These are phyloP conservation scores for Synergus gifuensis DNA, from an alignment of 2,888 invertebrate genomes.

Conservation along the genomic window DNA sequence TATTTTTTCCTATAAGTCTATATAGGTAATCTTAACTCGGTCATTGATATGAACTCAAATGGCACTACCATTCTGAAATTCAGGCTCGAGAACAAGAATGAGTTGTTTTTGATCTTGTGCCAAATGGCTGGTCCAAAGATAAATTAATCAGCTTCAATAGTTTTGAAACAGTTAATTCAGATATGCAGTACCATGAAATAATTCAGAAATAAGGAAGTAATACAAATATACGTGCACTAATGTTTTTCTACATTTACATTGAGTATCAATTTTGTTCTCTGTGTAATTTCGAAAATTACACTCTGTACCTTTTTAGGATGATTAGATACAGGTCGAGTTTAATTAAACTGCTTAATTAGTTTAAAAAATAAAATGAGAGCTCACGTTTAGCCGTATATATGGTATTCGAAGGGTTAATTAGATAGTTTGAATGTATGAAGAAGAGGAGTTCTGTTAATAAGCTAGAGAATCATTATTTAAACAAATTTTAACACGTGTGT, in stretches of 20 bases:
- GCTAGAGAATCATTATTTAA: not conserved
- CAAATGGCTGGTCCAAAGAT: not conserved
- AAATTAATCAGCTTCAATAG: conserved; percentile 7
- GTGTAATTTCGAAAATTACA: too few relatives aligned
- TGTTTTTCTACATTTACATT: too few relatives aligned
- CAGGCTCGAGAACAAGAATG: not conserved
- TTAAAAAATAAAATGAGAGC: too few relatives aligned
- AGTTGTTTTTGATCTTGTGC: conserved; percentile 2
- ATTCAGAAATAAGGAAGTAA: not conserved
- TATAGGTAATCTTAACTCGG: not conserved
- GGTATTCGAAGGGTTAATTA: too few relatives aligned
- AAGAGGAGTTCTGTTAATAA: not conserved
- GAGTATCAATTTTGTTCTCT: too few relatives aligned
- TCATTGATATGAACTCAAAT: not conserved
- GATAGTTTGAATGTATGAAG: not conserved
- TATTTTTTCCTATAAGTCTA: not conserved
- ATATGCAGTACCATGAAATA: not conserved
- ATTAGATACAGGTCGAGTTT: too few relatives aligned
- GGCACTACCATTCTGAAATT: not conserved
- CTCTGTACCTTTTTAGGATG: too few relatives aligned
- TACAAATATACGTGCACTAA: not conserved
- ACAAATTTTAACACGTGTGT: not conserved
- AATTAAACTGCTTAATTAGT: too few relatives aligned
- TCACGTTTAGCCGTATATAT: too few relatives aligned
- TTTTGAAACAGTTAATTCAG: not conserved